Conservation (phyloP, 2,888 invertebrate genomes). For the Linnaemya vulpina region DNA sequence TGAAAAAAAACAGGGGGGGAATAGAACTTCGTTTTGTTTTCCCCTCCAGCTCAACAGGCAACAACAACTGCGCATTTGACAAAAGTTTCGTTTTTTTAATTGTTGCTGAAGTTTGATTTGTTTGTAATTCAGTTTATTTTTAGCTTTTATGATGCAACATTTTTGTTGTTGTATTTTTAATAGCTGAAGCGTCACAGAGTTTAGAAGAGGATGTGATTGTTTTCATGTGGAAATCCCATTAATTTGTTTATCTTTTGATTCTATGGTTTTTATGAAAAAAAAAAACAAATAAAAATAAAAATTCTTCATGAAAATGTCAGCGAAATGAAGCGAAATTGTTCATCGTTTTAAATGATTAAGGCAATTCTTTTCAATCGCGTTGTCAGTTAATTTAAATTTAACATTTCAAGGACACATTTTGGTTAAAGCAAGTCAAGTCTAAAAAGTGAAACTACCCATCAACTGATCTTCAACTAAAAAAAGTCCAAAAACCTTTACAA, state of each 20-base stretch:
- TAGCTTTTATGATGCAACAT: constrained; percentile 39
- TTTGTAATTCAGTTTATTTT: constrained; percentile 57
- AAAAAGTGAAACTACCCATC: too few relatives aligned
- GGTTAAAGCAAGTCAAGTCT: too few relatives aligned
- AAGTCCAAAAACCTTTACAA: too few relatives aligned
- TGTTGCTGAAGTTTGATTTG: constrained; percentile 7
- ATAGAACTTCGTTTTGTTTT: constrained; percentile 35
- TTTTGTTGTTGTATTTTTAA: not conserved
- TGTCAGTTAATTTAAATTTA: not conserved
- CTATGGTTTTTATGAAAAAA: constrained; percentile 3
- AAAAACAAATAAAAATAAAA: constrained; percentile 5
- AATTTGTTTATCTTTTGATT: not conserved
- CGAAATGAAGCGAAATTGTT: constrained; percentile 1
- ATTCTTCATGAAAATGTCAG: constrained; percentile 2
- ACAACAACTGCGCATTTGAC: constrained; percentile 58
- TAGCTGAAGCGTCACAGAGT: not conserved
- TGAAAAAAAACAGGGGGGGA: too few relatives aligned
- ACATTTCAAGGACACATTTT: too few relatives aligned
- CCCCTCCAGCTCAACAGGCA: not conserved
- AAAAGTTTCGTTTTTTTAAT: constrained; percentile 9
- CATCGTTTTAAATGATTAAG: not conserved
- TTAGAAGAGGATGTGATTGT: constrained; percentile 48
- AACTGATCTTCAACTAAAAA: too few relatives aligned
- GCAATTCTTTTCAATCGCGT: not conserved
- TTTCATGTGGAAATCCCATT: constrained; percentile 28